Evolutionary conservation across 2,888 invertebrate species (phyloP).

Genomic region (Catocala nupta): DNA sequence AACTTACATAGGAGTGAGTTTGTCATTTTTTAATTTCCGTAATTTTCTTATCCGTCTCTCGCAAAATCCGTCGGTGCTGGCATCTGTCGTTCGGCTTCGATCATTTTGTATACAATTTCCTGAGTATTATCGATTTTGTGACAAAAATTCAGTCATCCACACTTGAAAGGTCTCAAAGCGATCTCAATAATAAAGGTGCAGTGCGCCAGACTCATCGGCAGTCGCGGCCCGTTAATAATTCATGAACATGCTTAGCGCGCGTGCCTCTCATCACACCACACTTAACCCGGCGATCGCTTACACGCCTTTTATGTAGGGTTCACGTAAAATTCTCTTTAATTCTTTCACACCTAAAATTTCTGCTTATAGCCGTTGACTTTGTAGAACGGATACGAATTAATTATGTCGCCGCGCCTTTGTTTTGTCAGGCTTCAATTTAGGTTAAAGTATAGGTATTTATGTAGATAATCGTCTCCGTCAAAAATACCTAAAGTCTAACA

Average conservation of each 20-base stretch:
- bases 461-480: too few species aligned
- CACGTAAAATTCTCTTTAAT: slow-evolving; percentile 56
- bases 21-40: slow-evolving; percentile 41
- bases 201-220: slow-evolving; percentile 68
- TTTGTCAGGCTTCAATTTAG: too few species aligned
- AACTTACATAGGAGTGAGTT: slow-evolving; percentile 11
- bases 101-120: slow-evolving; percentile 44
- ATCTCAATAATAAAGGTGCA: slow-evolving; percentile 74
- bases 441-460: too few species aligned
- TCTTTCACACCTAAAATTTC: slow-evolving; percentile 27
- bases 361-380: background rate
- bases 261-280: slow-evolving; percentile 67
- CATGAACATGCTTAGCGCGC: slow-evolving; percentile 76
- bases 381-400: background rate
- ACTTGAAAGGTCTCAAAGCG: slow-evolving; percentile 65
- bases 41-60: slow-evolving; percentile 14
- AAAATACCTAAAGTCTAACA: too few species aligned
- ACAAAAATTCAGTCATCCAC: slow-evolving; percentile 47
- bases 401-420: too few species aligned
- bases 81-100: slow-evolving; percentile 22
- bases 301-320: slow-evolving; percentile 64
- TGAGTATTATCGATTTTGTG: slow-evolving; percentile 17
- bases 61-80: slow-evolving; percentile 6
- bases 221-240: slow-evolving; percentile 75
- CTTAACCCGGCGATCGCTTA: slow-evolving; percentile 69